A percentile compares a stretch with the other conserved stretches of the same genome.
Evolutionary conservation across 2,113 vertebrate species (phyloP).

Genomic region (Gulo gulo): DNA sequence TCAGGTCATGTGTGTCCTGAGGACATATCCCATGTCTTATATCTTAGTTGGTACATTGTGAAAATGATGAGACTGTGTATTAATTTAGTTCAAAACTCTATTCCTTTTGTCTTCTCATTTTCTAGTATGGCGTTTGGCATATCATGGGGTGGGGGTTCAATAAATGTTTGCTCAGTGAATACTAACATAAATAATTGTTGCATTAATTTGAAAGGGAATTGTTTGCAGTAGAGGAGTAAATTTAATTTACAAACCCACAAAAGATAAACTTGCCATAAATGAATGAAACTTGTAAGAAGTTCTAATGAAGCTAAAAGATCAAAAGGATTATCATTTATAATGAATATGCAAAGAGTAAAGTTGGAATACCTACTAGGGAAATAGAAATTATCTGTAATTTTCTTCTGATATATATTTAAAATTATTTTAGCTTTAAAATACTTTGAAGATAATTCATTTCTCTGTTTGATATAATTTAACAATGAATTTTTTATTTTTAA

Average conservation of each 20-base stretch:
- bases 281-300: neutral
- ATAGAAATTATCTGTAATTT: constrained; percentile 44
- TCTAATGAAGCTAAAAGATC: constrained; percentile 37
- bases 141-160: neutral
- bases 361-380: neutral
- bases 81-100: neutral
- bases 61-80: neutral
- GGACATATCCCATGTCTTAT: neutral
- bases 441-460: constrained; percentile 48
- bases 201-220: neutral
- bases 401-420: constrained; percentile 64
- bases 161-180: neutral
- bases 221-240: neutral
- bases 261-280: neutral
- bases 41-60: neutral
- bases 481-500: constrained; percentile 60
- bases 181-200: neutral
- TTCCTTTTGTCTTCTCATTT: neutral
- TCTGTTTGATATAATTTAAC: constrained; percentile 32
- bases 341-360: constrained; percentile 25
- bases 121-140: neutral
- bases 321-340: constrained; percentile 48
- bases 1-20: neutral
- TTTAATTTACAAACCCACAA: neutral
- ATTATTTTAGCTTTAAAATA: constrained; percentile 50